These are phyloP conservation scores for Gasterosteus aculeatus DNA, from an alignment of 2,113 vertebrate genomes.

Conservation along the genomic window DNA sequence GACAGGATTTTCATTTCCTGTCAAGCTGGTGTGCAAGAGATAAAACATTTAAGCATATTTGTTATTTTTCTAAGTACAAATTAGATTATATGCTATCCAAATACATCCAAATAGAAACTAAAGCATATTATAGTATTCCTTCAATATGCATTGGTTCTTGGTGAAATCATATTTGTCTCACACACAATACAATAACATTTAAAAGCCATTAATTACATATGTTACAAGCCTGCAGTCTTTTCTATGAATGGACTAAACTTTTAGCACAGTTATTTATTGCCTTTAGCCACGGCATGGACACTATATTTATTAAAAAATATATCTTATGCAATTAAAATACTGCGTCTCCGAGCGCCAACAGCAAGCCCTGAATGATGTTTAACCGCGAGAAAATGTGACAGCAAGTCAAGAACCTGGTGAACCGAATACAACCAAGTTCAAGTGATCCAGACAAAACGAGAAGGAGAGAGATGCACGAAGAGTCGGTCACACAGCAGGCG, in stretches of 20 bases:
- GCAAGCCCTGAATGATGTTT: constrained; percentile 40
- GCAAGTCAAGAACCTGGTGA: constrained; percentile 40
- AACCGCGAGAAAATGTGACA: constrained; percentile 29
- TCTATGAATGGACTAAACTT: not conserved
- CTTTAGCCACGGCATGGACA: not conserved
- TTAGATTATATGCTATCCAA: not conserved
- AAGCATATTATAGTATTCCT: not conserved
- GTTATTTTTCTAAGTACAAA: not conserved
- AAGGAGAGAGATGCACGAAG: constrained; percentile 16
- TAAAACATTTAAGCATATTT: too few relatives aligned
- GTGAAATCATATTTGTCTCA: not conserved
- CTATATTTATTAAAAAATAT: not conserved
- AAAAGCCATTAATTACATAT: not conserved
- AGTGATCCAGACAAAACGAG: constrained; percentile 9
- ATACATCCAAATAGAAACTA: not conserved
- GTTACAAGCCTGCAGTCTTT: not conserved
- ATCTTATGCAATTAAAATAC: not conserved
- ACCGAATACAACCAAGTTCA: constrained; percentile 28
- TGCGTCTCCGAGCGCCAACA: constrained; percentile 3
- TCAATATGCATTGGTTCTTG: not conserved
- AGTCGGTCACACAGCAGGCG: constrained; percentile 15
- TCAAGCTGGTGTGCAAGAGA: not conserved
- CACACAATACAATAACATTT: not conserved
- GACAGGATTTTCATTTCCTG: not conserved
- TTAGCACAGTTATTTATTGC: not conserved